Percentiles rank a stretch among this genome's conserved stretches.
Evolutionary conservation across 1,140 invertebrate species (phyloP).

Genomic region (Frieseomelitta varia): DNA sequence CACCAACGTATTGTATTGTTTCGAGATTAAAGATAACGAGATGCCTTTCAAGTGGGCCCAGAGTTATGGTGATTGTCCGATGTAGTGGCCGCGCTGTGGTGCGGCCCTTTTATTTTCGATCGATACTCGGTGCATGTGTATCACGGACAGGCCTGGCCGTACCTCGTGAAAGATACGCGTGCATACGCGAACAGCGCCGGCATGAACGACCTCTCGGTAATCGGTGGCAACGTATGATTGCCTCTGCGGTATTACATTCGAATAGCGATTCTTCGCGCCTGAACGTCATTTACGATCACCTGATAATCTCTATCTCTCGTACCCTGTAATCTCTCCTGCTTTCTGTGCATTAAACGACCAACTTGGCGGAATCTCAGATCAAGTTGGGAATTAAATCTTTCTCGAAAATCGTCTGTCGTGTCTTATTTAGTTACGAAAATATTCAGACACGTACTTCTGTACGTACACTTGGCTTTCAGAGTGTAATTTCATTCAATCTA

Average conservation of each 20-base stretch:
- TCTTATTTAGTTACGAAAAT: not conserved
- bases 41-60: conserved; percentile 59
- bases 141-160: conserved; percentile 11
- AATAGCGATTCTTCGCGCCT: conserved; percentile 9
- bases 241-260: conserved; percentile 43
- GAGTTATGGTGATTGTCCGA: conserved; percentile 70
- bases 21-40: conserved; percentile 72
- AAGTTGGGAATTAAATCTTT: not conserved
- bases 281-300: not conserved
- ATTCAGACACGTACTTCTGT: too few species aligned
- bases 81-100: conserved; percentile 42
- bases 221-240: conserved; percentile 50
- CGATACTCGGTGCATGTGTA: conserved; percentile 43
- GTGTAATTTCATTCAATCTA: not conserved
- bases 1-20: conserved; percentile 64
- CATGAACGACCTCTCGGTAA: conserved; percentile 48
- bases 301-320: not conserved
- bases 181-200: conserved; percentile 22
- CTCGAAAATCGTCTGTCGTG: not conserved
- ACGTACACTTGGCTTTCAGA: not conserved
- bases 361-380: not conserved
- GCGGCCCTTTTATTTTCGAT: conserved; percentile 57
- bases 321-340: conserved; percentile 8
- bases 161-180: not conserved
- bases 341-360: not conserved